Evolutionary conservation across 2,113 vertebrate species (phyloP), one percentile per base, ranked within the genome.

Genomic region (Clupea harengus): DNA sequence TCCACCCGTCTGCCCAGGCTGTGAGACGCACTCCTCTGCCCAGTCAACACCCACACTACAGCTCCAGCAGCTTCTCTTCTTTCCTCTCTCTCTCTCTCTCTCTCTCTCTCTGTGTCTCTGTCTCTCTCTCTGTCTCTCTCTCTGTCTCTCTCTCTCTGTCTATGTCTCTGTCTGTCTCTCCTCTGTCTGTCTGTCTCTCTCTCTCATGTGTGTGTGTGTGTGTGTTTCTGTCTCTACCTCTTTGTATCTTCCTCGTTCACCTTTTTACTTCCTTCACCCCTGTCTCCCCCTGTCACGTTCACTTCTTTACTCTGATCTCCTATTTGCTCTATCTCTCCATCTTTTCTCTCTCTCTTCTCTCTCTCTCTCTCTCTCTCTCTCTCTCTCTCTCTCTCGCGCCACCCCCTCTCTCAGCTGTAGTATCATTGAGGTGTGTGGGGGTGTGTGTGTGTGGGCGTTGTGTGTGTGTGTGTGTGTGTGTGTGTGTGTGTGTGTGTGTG

Each of bases 1-100:
- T 87, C 64, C 25, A 28, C 86, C 89, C 78, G 83, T 25, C 64
- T 11, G 64, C 64, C 11, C 9, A 72, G n/a, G n/a, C 64, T 72
- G 64, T 28, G 64, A 72, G 64, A 72, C 64, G 25, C 25, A 17
- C 64, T 72, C 64, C 25, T 25, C 64, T 72, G 64, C 25, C 64
- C 64, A 72, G 32, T 72, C 64, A 11, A 28, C 64, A 72, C 64
- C 64, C 64, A 72, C 64, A 25, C 60, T 25, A 83, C 83, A 86
- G 84, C 3, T 8, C 25, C 25, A 28, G 8, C 64, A 72, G 25
- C 64, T 10, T 72, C 28, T 72, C 25, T 32, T 72, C 64, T 72
- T 72, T 72, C 28, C 64, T 86, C 78, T 89, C 44, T 50, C 45
- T 81, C 52, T 57, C 28, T 83, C 80, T 89, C 84, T 89, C 46